Evolutionary conservation across 2,888 invertebrate species (phyloP).

Genomic region (Schizotus pectinicornis): DNA sequence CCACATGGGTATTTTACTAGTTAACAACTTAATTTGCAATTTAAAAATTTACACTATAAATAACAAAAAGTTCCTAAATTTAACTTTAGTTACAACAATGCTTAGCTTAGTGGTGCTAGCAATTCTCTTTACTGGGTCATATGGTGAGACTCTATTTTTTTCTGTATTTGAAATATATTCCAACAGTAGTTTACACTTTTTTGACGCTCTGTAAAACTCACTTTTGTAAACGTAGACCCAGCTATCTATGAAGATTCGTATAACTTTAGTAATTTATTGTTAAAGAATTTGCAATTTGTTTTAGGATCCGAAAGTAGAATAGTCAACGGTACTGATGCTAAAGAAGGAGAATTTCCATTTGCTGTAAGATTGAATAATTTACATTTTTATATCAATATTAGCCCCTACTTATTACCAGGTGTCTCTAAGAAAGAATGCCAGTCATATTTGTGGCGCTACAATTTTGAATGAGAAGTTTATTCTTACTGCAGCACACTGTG

Average conservation of each 20-base stretch:
- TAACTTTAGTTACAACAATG: slow-evolving; percentile 1
- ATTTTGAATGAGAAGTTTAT: slow-evolving; percentile 37
- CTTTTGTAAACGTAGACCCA: too few relatives aligned
- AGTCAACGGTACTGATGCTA: slow-evolving; percentile 41
- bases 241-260: too few relatives aligned
- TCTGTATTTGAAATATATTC: too few relatives aligned
- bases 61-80: too few relatives aligned
- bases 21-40: too few relatives aligned
- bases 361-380: slow-evolving; percentile 33
- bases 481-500: slow-evolving; percentile 40
- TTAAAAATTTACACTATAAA: too few relatives aligned
- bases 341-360: slow-evolving; percentile 42
- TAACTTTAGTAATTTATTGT: slow-evolving; percentile 3
- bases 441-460: slow-evolving; percentile 37
- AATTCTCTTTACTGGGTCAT: slow-evolving; percentile 5
- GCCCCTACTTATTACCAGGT: slow-evolving; percentile 19
- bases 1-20: too few relatives aligned
- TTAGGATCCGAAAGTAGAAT: slow-evolving; percentile 29
- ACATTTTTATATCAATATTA: not conserved
- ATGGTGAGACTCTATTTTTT: too few relatives aligned
- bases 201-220: too few relatives aligned
- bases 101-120: slow-evolving; percentile 1
- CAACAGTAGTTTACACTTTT: too few relatives aligned
- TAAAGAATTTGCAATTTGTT: too few relatives aligned
- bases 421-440: slow-evolving; percentile 25